A percentile compares a stretch with the other conserved stretches of the same genome.
phyloP scores from a whole-genome alignment of 2,888 invertebrate species.

The Horisme vitalbata region DNA sequence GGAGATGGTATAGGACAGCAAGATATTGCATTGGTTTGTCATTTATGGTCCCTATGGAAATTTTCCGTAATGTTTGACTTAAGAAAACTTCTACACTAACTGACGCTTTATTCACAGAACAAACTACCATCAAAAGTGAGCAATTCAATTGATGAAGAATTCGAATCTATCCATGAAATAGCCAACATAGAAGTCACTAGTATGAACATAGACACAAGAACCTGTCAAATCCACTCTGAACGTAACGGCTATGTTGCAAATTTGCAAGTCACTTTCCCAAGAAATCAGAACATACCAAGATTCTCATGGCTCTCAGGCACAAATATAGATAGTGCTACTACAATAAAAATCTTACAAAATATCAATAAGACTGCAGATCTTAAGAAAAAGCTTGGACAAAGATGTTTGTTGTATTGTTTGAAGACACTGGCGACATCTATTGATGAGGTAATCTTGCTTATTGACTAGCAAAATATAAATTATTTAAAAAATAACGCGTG shows the following conservation, averaged over 20 bases:
- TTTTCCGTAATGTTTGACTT: too few species aligned
- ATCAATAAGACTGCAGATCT: slow-evolving; percentile 91
- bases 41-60: not conserved
- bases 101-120: slow-evolving; percentile 56
- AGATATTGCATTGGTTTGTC: slow-evolving; percentile 68
- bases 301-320: slow-evolving; percentile 78
- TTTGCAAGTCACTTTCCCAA: slow-evolving; percentile 84
- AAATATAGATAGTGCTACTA: slow-evolving; percentile 87
- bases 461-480: too few species aligned
- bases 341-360: slow-evolving; percentile 89
- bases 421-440: slow-evolving; percentile 75
- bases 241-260: slow-evolving; percentile 80
- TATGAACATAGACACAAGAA: slow-evolving; percentile 83
- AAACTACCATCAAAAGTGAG: slow-evolving; percentile 61
- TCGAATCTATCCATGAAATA: slow-evolving; percentile 77
- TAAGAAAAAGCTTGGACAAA: slow-evolving; percentile 91
- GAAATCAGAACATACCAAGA: slow-evolving; percentile 74
- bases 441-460: slow-evolving; percentile 65
- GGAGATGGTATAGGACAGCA: slow-evolving; percentile 61
- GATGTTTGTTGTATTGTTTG: slow-evolving; percentile 94
- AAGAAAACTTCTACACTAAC: too few species aligned
- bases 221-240: slow-evolving; percentile 82
- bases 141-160: slow-evolving; percentile 75
- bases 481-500: too few species aligned
- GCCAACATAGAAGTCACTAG: slow-evolving; percentile 79